Conservation (phyloP, 2,888 invertebrate species). For the Aethes cnicana region DNA sequence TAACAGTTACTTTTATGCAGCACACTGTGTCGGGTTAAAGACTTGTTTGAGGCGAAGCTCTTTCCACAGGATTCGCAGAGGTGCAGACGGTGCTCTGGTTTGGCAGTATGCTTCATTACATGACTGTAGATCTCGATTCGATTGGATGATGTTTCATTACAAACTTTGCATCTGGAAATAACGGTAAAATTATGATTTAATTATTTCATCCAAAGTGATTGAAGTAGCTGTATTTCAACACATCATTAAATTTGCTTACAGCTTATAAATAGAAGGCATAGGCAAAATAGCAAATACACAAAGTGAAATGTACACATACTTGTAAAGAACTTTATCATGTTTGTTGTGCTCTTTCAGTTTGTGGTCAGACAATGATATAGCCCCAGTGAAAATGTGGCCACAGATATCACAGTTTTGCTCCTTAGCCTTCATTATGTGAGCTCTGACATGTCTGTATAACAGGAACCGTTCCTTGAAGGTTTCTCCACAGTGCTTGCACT, state of each 20-base stretch:
- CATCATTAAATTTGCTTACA: no score
- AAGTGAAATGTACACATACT: slow-evolving; percentile 41
- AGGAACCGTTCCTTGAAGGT: slow-evolving; percentile 61
- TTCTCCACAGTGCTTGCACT: slow-evolving; percentile 68
- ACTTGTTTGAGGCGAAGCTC: slow-evolving; percentile 60
- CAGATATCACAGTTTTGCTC: slow-evolving; percentile 66
- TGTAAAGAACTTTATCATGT: slow-evolving; percentile 49
- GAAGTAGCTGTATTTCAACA: no score
- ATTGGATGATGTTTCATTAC: slow-evolving; percentile 79
- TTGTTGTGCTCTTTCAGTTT: slow-evolving; percentile 57
- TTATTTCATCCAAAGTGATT: no score
- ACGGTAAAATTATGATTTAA: no score
- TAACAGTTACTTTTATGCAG: slow-evolving; percentile 44
- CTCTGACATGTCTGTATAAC: slow-evolving; percentile 65
- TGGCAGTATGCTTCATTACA: slow-evolving; percentile 74
- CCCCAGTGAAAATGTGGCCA: slow-evolving; percentile 56
- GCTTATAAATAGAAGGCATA: no score
- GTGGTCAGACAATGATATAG: slow-evolving; percentile 58
- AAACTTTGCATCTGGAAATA: slow-evolving; percentile 79
- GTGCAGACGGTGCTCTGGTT: slow-evolving; percentile 50
- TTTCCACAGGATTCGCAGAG: slow-evolving; percentile 72
- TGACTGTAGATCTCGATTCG: slow-evolving; percentile 83
- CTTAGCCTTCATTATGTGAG: slow-evolving; percentile 59
- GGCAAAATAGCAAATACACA: neutral
- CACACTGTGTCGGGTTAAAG: slow-evolving; percentile 56